Base-by-base conservation (phyloP, 2,797 vertebrate genomes). In the Danio choprae region DNA sequence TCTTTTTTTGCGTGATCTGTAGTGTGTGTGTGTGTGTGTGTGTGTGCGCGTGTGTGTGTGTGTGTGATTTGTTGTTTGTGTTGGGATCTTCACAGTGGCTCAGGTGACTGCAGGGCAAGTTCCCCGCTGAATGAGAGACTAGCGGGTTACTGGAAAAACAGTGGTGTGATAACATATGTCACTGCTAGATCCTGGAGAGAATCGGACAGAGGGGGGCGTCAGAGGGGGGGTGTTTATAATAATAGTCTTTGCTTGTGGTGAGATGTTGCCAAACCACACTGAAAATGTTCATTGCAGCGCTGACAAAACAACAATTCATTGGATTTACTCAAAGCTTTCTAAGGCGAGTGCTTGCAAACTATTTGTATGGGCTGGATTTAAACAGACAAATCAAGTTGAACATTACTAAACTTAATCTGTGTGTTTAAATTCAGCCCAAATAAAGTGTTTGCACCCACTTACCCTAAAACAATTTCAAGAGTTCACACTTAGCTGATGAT, bases 151-250 rank as follows among this genome's bases (percentile, higher is more conserved):
- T 79, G 80, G 60, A 56, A 36, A 82, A 82, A 62, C 69, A 79
- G 48, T 67, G 72, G 56, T 71, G 69, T 74, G 83, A 63, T 65
- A 79, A 82, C 80, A 82, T 84, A 82, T 82, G 84, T 65, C 80
- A 77, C 48, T 63, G 74, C 22, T 36, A 59, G 67, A 65, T 77
- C 68, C 74, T 53, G 69, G 68, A 67, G 80, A 50, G 68, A 67
- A 53, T 15, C 79, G 70, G 75, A 48, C 50, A 48, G 71, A 79
- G 70, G 56, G 55, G 74, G 79, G 81, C 63, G 40, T 79, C 59
- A 4, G 51, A 46, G 67, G 68, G 65, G 50, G 53, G 22, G 63
- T 67, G 68, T 55, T 20, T 41, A n/a, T 70, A n/a, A 70, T 70
- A 63, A 51, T 51, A 10, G 53, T 74, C 51, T 78, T 41, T 67